Evolutionary conservation across 2,113 vertebrate species (phyloP).

Genomic region (Uria lomvia): DNA sequence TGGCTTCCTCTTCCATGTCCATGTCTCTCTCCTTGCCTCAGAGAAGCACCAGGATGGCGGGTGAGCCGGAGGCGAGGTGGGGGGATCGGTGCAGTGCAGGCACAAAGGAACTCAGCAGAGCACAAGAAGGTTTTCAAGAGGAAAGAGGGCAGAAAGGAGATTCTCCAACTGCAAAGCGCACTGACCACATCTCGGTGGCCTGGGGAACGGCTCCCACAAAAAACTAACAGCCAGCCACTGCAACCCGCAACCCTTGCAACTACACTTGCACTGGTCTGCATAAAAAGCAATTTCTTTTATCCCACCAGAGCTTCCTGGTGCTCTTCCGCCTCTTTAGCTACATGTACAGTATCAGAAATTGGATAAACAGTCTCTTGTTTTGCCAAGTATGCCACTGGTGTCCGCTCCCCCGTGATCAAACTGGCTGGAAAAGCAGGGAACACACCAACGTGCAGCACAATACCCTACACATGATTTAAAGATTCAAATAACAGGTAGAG

Average conservation of each 20-base stretch:
- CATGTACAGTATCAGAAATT: neutral
- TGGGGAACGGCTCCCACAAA: neutral
- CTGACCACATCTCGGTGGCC: fast-evolving
- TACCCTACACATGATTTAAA: neutral
- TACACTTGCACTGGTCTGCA: neutral
- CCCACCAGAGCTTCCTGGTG: neutral
- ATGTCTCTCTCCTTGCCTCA: neutral
- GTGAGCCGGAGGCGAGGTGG: fast-evolving
- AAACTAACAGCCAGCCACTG: neutral
- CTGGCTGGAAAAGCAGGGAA: neutral
- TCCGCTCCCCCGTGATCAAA: neutral
- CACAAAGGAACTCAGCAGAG: neutral
- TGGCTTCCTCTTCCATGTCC: neutral
- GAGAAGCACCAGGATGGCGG: neutral
- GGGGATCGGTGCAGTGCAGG: neutral
- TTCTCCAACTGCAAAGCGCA: neutral
- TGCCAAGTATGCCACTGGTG: neutral
- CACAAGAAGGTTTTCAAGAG: neutral
- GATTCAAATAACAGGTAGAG: fast-evolving
- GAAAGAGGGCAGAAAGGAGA: neutral
- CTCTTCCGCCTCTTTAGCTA: neutral
- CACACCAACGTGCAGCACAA: neutral
- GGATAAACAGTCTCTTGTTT: neutral
- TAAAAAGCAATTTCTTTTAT: neutral
- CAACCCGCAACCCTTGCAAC: fast-evolving